Evolutionary conservation across 2,113 vertebrate species (phyloP).

Genomic region (Mobula birostris): DNA sequence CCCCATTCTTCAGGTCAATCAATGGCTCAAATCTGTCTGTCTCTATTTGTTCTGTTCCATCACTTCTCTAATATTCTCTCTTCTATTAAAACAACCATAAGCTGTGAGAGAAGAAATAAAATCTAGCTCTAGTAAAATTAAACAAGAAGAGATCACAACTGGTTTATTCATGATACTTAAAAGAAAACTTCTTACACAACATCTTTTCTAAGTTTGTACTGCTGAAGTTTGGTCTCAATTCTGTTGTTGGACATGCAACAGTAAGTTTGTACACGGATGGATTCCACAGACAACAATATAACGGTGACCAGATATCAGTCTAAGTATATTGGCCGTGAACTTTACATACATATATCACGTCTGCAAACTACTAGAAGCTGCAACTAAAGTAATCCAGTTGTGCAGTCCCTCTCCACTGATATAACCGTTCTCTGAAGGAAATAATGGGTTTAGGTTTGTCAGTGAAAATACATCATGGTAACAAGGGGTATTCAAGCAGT

Average conservation of each 20-base stretch:
- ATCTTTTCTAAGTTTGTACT: background rate
- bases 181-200: background rate
- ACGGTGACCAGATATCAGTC: background rate
- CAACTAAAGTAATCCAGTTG: background rate
- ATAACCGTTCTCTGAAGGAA: background rate
- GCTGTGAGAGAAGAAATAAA: background rate
- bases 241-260: background rate
- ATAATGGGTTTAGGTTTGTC: background rate
- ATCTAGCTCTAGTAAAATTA: background rate
- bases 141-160: background rate
- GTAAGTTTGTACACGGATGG: background rate
- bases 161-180: background rate
- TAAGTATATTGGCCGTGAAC: background rate
- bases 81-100: background rate
- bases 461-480: background rate
- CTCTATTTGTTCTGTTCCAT: background rate
- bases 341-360: background rate
- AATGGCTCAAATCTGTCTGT: background rate
- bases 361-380: background rate
- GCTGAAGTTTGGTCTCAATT: background rate
- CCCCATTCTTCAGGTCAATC: background rate
- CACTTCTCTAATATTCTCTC: background rate
- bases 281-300: background rate
- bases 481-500: background rate
- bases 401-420: background rate